Percentiles rank a stretch among this genome's conserved stretches.
These are phyloP conservation scores for Oasisia sp. DNA, from an alignment of 2,888 invertebrate species.

Conservation along the genomic window DNA sequence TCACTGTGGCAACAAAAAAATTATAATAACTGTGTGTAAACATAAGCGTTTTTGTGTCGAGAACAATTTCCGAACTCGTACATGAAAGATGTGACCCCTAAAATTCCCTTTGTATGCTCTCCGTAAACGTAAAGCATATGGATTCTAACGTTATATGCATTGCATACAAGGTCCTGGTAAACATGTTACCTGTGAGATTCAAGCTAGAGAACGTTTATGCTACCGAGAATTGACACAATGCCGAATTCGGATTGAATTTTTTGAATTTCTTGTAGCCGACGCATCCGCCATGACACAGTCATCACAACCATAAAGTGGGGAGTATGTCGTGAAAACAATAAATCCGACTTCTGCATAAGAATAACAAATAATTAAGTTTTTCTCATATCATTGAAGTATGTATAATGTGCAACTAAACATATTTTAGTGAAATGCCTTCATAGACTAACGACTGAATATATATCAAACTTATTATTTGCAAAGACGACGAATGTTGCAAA, in stretches of 20 bases:
- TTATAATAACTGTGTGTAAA: no score
- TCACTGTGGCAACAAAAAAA: not conserved
- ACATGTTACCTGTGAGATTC: not conserved
- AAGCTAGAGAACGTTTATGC: not conserved
- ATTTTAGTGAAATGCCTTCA: not conserved
- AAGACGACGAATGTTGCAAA: not conserved
- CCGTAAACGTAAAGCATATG: not conserved
- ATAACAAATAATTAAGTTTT: not conserved
- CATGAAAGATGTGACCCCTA: constrained; percentile 3
- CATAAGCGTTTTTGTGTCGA: not conserved
- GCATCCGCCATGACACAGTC: constrained; percentile 17
- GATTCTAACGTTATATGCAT: not conserved
- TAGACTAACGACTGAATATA: not conserved
- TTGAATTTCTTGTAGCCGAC: not conserved
- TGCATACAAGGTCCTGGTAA: not conserved
- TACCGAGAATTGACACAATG: not conserved
- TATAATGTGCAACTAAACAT: not conserved
- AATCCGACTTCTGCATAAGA: not conserved
- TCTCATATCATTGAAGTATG: not conserved
- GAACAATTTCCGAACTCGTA: not conserved
- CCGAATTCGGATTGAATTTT: not conserved
- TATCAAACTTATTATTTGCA: not conserved
- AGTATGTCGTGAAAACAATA: not conserved
- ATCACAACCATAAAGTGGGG: not conserved
- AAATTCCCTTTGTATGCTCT: not conserved